phyloP scores from a whole-genome alignment of 1,140 invertebrate species.

The Geopemphigus sp. region DNA sequence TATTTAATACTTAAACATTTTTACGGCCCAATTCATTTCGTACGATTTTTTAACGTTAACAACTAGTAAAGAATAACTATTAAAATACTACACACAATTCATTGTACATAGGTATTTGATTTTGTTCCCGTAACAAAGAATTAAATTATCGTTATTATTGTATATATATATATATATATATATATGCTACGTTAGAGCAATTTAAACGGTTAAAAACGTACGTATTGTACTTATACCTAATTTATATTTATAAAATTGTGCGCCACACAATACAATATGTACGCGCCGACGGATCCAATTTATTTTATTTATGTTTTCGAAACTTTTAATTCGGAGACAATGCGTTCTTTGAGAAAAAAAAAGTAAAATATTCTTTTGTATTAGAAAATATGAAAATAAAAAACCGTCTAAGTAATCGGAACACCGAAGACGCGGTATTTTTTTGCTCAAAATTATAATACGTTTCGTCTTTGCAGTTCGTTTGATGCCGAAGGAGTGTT shows the following conservation, averaged over 20 bases:
- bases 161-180: neutral
- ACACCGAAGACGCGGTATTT: constrained; percentile 36
- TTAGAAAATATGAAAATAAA: constrained; percentile 26
- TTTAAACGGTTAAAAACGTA: too few relatives aligned
- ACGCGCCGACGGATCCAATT: neutral
- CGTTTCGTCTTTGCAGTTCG: constrained; percentile 11
- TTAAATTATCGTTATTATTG: too few relatives aligned
- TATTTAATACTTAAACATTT: neutral
- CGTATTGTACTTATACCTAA: too few relatives aligned
- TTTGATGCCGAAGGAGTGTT: constrained; percentile 5
- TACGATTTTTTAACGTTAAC: too few relatives aligned
- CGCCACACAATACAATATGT: neutral
- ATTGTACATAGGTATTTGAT: neutral
- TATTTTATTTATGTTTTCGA: constrained; percentile 2
- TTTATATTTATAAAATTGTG: neutral
- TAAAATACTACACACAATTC: neutral
- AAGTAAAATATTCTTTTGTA: constrained; percentile 4
- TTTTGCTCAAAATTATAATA: constrained; percentile 36
- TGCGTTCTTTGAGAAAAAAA: constrained; percentile 4
- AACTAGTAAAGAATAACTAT: too few relatives aligned
- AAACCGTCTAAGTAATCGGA: constrained; percentile 18
- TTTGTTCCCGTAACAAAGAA: too few relatives aligned
- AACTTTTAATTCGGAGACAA: constrained; percentile 33
- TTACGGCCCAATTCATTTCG: too few relatives aligned
- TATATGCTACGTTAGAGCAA: neutral